phyloP scores from a whole-genome alignment of 2,797 vertebrate genomes.

The Melanotaenia trifasciata region DNA sequence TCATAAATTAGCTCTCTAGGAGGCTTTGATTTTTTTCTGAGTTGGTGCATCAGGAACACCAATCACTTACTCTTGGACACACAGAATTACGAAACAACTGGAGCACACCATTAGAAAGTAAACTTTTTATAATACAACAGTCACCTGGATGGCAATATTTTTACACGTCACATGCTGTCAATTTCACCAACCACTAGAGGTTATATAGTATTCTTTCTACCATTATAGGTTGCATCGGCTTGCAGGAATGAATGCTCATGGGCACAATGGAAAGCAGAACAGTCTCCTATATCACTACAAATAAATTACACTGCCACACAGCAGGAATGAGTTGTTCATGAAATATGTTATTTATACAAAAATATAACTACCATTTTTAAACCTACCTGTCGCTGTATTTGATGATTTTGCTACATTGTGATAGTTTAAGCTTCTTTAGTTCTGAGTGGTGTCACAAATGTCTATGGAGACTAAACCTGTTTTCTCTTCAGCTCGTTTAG shows the following conservation, averaged over 20 bases:
- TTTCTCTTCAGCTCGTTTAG: background rate
- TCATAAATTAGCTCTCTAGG: too few relatives aligned
- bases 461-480: background rate
- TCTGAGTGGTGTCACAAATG: background rate
- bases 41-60: too few relatives aligned
- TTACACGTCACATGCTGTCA: too few relatives aligned
- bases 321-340: too few relatives aligned
- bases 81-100: too few relatives aligned
- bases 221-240: background rate
- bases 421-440: background rate
- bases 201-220: background rate
- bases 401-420: background rate
- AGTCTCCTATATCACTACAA: background rate
- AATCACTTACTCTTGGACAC: too few relatives aligned
- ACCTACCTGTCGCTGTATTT: background rate
- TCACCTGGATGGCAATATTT: too few relatives aligned
- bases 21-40: too few relatives aligned
- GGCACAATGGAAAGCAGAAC: background rate
- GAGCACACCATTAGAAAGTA: too few relatives aligned
- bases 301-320: background rate
- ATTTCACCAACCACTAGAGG: too few relatives aligned
- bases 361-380: background rate
- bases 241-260: background rate
- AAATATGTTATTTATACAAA: background rate
- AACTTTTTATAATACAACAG: too few relatives aligned